Conservation (phyloP, 2,797 vertebrate species). For the Glossophaga mutica region DNA sequence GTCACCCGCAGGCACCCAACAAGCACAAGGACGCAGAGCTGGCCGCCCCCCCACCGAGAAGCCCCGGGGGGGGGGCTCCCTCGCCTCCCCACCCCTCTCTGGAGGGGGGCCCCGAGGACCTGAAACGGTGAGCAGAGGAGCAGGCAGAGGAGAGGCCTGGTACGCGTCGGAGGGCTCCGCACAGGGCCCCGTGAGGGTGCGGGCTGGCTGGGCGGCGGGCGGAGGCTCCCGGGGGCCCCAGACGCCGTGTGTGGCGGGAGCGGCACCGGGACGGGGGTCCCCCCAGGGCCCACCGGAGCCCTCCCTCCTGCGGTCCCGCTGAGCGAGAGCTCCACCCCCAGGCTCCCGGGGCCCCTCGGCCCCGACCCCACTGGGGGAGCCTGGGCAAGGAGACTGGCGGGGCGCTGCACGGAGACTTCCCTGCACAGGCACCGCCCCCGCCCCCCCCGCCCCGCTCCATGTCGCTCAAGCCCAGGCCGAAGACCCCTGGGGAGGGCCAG, state of each 20-base stretch:
- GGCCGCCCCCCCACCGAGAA: background rate
- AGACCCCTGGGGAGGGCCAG: no score
- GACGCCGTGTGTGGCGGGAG: rapidly evolving
- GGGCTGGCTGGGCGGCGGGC: no score
- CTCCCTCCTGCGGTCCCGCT: background rate
- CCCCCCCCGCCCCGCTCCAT: no score
- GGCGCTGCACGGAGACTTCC: no score
- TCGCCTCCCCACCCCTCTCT: background rate
- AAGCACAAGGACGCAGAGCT: background rate
- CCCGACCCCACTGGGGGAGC: no score
- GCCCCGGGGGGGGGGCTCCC: background rate
- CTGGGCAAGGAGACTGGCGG: no score
- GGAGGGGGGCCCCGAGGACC: background rate
- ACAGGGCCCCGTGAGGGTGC: rapidly evolving
- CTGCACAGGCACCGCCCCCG: no score
- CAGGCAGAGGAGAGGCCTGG: rapidly evolving
- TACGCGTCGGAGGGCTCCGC: background rate
- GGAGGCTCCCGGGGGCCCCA: rapidly evolving
- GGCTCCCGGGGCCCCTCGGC: background rate
- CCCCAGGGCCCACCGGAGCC: no score
- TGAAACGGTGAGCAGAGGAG: rapidly evolving
- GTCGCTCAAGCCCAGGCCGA: no score
- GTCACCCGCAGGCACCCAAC: background rate
- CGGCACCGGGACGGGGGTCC: rapidly evolving
- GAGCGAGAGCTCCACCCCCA: background rate